Evolutionary conservation across 2,888 invertebrate species (phyloP).

Genomic region (Morpho deidamia): DNA sequence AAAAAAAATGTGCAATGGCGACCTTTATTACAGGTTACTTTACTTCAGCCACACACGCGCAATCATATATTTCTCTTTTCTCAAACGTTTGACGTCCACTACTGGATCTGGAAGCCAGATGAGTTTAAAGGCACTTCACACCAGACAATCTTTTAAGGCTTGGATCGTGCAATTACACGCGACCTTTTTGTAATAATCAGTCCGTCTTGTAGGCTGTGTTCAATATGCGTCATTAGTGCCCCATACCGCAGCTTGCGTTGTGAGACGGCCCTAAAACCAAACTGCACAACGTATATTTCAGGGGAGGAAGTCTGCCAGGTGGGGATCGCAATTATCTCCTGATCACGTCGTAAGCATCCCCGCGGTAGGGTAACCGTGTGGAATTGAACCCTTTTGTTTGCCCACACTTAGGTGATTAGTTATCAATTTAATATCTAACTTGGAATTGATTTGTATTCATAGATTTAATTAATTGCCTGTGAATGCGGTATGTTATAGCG

Average conservation of each 20-base stretch:
- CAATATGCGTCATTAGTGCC: too few relatives aligned
- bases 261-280: conserved; percentile 33
- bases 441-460: conserved; percentile 29
- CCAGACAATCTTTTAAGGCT: too few relatives aligned
- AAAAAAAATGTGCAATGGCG: too few relatives aligned
- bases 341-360: conserved; percentile 49
- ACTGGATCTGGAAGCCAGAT: too few relatives aligned
- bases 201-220: too few relatives aligned
- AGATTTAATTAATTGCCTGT: conserved; percentile 27
- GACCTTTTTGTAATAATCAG: too few relatives aligned
- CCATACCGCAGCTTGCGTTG: conserved; percentile 23
- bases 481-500: conserved; percentile 6
- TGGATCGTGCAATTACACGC: too few relatives aligned
- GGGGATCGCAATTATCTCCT: conserved; percentile 43
- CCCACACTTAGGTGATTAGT: conserved; percentile 32
- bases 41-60: too few relatives aligned
- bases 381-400: conserved; percentile 47
- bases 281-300: conserved; percentile 48
- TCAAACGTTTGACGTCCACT: too few relatives aligned
- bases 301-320: conserved; percentile 32
- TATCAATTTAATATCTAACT: conserved; percentile 31
- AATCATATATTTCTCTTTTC: too few relatives aligned
- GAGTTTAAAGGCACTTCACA: too few relatives aligned
- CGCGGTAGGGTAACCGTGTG: conserved; percentile 40
- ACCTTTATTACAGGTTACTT: too few relatives aligned